These are phyloP conservation scores for Cydia strobilella DNA, from an alignment of 1,140 invertebrate species.

Conservation along the genomic window DNA sequence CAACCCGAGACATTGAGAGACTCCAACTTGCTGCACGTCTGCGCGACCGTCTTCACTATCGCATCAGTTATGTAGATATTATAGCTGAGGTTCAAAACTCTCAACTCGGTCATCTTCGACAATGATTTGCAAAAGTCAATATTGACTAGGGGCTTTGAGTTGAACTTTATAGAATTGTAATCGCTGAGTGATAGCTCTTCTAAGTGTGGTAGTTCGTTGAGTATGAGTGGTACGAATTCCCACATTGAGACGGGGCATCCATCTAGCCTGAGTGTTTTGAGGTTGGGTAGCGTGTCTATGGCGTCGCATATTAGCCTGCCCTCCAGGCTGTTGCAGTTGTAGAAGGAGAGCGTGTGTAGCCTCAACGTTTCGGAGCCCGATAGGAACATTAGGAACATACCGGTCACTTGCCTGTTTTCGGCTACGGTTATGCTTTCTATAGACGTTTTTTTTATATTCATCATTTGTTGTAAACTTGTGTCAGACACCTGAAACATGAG, in stretches of 20 bases:
- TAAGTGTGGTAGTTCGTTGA: slow-evolving; percentile 61
- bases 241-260: slow-evolving; percentile 61
- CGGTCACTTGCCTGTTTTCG: slow-evolving; percentile 69
- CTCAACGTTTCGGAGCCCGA: slow-evolving; percentile 50
- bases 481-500: slow-evolving; percentile 64
- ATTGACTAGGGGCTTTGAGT: slow-evolving; percentile 38
- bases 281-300: slow-evolving; percentile 55
- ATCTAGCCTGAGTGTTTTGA: slow-evolving; percentile 66
- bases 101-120: slow-evolving; percentile 52
- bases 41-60: slow-evolving; percentile 60
- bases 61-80: slow-evolving; percentile 67
- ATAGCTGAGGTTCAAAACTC: slow-evolving; percentile 57
- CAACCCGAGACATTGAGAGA: slow-evolving; percentile 64
- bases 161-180: slow-evolving; percentile 51
- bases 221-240: slow-evolving; percentile 61
- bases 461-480: slow-evolving; percentile 61
- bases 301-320: slow-evolving; percentile 60
- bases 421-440: slow-evolving; percentile 65
- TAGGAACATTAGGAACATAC: slow-evolving; percentile 70
- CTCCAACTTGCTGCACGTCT: slow-evolving; percentile 56
- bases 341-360: slow-evolving; percentile 64
- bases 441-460: slow-evolving; percentile 60
- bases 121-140: slow-evolving; percentile 59
- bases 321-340: slow-evolving; percentile 70
- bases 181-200: slow-evolving; percentile 72